Percentiles rank a stretch among this genome's conserved stretches.
Conservation (phyloP, 2,888 invertebrate genomes). For the Lamellibrachia satsuma region DNA sequence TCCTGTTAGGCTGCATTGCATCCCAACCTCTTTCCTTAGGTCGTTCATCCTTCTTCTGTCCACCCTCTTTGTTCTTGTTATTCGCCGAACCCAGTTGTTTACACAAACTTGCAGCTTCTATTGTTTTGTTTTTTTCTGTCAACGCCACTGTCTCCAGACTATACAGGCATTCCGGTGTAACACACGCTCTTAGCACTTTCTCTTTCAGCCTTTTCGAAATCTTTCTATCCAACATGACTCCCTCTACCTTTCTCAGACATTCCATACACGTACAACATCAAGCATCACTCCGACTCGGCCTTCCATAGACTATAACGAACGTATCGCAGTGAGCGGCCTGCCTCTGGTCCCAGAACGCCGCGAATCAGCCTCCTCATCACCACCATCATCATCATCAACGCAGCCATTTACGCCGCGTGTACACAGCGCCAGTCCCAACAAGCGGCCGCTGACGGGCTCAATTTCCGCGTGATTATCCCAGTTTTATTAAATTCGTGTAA, state of each 20-base stretch:
- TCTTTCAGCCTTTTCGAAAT: no score
- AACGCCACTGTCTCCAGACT: no score
- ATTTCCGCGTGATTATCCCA: background rate
- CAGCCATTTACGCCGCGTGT: background rate
- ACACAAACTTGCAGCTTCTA: no score
- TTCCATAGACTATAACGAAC: background rate
- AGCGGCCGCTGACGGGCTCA: constrained; percentile 13
- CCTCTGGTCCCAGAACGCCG: background rate
- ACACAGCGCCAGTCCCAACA: background rate
- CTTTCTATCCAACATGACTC: no score
- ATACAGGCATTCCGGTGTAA: no score
- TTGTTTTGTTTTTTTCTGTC: no score
- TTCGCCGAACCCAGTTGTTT: no score
- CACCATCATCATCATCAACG: background rate
- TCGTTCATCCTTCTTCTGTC: no score
- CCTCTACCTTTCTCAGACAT: background rate
- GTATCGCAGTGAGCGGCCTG: background rate
- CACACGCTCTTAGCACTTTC: no score
- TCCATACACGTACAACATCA: background rate
- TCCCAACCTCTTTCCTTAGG: no score
- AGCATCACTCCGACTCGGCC: background rate
- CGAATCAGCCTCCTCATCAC: background rate
- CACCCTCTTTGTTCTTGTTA: no score
- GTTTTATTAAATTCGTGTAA: constrained; percentile 1
- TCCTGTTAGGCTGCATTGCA: no score